Evolutionary conservation across 2,113 vertebrate genomes (phyloP).

Genomic region (Sylvia atricapilla): DNA sequence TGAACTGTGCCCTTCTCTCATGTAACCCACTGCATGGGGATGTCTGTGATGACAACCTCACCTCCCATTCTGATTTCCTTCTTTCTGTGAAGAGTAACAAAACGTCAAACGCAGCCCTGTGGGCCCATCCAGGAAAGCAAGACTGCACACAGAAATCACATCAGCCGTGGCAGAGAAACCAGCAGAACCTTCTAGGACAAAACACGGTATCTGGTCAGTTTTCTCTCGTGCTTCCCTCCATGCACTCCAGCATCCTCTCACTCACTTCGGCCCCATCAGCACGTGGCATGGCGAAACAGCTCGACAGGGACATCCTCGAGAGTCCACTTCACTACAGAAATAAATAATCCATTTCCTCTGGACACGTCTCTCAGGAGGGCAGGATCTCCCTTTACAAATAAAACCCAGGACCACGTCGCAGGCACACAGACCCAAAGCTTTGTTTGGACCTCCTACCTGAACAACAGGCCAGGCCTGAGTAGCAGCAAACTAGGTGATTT

Average conservation of each 20-base stretch:
- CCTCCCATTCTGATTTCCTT: not conserved
- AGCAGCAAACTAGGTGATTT: not conserved
- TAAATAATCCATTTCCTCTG: not conserved
- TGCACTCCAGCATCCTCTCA: not conserved
- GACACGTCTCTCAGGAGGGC: not conserved
- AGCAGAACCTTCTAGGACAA: not conserved
- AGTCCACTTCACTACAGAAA: not conserved
- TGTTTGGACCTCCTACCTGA: not conserved
- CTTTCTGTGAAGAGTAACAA: not conserved
- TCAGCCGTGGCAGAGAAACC: not conserved
- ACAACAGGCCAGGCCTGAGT: not conserved
- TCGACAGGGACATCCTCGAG: not conserved
- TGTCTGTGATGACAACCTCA: not conserved
- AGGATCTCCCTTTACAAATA: not conserved
- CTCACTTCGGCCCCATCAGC: not conserved
- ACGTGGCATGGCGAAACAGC: accelerated
- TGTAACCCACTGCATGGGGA: accelerated
- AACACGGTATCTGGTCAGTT: not conserved
- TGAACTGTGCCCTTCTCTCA: not conserved
- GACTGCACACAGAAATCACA: not conserved
- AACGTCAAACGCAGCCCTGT: not conserved
- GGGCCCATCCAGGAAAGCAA: not conserved
- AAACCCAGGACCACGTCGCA: not conserved
- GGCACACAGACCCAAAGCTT: not conserved
- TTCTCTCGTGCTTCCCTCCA: not conserved